Evolutionary conservation across 2,888 invertebrate species (phyloP), one percentile per base, ranked within the genome.

Genomic region (Venusia cambrica): DNA sequence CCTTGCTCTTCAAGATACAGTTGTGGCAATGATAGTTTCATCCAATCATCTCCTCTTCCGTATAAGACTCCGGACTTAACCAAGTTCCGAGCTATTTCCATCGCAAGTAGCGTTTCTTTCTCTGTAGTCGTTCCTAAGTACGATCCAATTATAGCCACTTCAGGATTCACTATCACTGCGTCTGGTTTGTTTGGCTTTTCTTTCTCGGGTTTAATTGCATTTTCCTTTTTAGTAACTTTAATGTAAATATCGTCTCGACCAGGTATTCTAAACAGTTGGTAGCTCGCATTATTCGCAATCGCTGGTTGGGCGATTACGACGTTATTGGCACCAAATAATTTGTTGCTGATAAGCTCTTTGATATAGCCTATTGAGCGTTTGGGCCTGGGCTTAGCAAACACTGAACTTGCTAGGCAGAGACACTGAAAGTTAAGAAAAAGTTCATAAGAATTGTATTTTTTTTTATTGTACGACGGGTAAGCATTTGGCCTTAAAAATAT

Each of bases 351-450:
- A 1, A 65, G 25, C 15, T 58, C 47, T 28, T 54, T 67, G 12
- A 67, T 26, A 15, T 42, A 46, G 2, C 45, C 20, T 0, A 67
- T 18, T 20, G 63, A 45, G 42, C 62, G 53, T 40, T 60, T 69
- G 0, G 49, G 24, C 2, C 57, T 53, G 5, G 17, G 39, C 27
- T 43, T 42, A 35, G 68, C 49, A 18, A 44, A 22, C 19, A 51
- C 49, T 14, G 48, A 12, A n/a, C 45, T 54, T 1, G 54, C 35
- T 28, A 73, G 30, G 10, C 72, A 27, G 20, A 72, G 35, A 22
- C 54, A 67, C 74, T 75, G 64, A 29, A 73, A 67, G 9, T 45
- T 30, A 46, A 38, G 37, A 15, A 25, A 25, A 32, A 19, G n/a
- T n/a, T n/a, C n/a, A n/a, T n/a, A n/a, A n/a, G n/a, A n/a, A n/a